Evolutionary conservation across 2,797 vertebrate species (phyloP).

Genomic region (Macropus fuliginosus): DNA sequence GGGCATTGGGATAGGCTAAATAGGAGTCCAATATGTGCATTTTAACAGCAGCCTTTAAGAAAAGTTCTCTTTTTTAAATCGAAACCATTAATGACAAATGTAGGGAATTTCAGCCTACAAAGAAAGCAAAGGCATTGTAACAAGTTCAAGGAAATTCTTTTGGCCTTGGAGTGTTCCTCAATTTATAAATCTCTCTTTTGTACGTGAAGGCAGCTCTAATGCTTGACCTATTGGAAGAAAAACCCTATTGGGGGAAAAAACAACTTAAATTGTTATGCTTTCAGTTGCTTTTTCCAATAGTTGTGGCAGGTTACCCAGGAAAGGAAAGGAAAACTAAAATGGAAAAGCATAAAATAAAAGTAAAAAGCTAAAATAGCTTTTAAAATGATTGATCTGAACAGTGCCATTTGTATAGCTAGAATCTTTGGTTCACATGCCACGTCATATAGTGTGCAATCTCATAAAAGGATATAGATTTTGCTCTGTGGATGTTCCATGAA

Average conservation of each 20-base stretch:
- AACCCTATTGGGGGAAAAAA: neutral
- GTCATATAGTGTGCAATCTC: constrained; percentile 24
- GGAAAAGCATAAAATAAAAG: neutral
- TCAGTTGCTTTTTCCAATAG: constrained; percentile 13
- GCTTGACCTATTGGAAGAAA: neutral
- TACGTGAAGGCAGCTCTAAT: neutral
- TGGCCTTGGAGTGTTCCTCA: neutral
- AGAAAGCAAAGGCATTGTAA: neutral
- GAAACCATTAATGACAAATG: neutral
- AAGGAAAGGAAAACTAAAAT: neutral
- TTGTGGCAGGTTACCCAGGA: neutral
- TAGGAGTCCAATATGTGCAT: neutral
- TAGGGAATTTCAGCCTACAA: neutral
- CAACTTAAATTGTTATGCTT: neutral
- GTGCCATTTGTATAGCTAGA: constrained; percentile 32
- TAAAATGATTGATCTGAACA: neutral
- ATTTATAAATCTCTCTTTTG: neutral
- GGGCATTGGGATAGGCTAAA: neutral
- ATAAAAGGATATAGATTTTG: neutral
- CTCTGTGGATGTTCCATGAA: constrained; percentile 11
- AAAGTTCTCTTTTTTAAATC: neutral
- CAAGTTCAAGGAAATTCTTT: neutral
- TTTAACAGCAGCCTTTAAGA: neutral
- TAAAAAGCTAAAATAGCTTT: neutral
- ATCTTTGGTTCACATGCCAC: neutral